These are phyloP conservation scores for Herminia tarsipennalis DNA, from an alignment of 2,888 invertebrate species.

Conservation along the genomic window DNA sequence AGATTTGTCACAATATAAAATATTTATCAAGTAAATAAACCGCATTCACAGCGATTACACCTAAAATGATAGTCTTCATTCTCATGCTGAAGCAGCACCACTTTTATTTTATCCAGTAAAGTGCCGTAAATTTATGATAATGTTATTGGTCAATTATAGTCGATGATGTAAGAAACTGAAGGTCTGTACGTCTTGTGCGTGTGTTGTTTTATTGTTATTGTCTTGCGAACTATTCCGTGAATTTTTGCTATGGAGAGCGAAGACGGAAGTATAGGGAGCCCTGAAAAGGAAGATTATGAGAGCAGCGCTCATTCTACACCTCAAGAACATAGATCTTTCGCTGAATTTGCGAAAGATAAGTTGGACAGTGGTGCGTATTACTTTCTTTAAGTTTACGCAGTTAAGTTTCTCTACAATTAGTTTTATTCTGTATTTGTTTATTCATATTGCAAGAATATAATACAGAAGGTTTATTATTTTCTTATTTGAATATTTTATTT, in stretches of 20 bases:
- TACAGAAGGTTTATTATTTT: too few relatives aligned
- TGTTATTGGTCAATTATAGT: conserved; percentile 57
- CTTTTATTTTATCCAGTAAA: conserved; percentile 8
- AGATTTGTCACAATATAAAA: conserved; percentile 44
- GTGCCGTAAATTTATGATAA: conserved; percentile 16
- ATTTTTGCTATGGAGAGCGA: conserved; percentile 69
- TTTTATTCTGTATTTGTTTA: too few relatives aligned
- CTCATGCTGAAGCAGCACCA: conserved; percentile 9
- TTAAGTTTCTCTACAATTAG: too few relatives aligned
- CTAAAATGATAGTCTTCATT: conserved; percentile 20
- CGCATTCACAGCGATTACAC: conserved; percentile 12
- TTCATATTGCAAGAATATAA: too few relatives aligned
- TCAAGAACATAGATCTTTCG: conserved; percentile 78
- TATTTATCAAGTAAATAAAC: conserved; percentile 51
- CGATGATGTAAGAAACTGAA: conserved; percentile 83
- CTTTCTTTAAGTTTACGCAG: too few relatives aligned
- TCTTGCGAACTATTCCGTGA: conserved; percentile 39
- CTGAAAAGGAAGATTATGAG: conserved; percentile 74
- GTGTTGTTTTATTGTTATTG: conserved; percentile 58
- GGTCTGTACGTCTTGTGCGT: conserved; percentile 57
- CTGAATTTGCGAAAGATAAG: conserved; percentile 81
- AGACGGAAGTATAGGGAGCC: conserved; percentile 60
- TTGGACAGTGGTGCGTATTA: conserved; percentile 74
- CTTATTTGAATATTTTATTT: too few relatives aligned
- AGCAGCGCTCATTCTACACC: conserved; percentile 79